These are phyloP conservation scores for Gallinago media DNA, from an alignment of 2,113 vertebrate species.

Conservation along the genomic window DNA sequence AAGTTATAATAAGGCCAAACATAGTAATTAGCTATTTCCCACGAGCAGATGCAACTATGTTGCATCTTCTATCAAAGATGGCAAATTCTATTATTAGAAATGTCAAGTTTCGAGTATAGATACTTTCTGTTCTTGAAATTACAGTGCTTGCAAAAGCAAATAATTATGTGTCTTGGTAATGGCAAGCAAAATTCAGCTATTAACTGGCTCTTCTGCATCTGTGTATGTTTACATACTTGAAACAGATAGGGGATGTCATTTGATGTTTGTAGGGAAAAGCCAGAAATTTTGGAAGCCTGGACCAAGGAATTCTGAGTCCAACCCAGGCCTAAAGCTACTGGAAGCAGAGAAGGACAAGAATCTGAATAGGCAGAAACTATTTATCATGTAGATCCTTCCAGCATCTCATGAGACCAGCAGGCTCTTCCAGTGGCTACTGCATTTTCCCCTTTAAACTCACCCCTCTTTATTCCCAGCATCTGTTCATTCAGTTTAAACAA, in stretches of 20 bases:
- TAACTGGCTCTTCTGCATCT: background rate
- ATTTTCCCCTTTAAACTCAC: background rate
- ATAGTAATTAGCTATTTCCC: background rate
- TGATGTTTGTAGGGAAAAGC: background rate
- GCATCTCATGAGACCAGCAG: background rate
- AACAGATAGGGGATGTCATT: background rate
- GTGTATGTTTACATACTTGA: background rate
- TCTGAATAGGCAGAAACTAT: background rate
- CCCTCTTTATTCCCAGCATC: constrained; percentile 42
- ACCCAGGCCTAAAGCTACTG: background rate
- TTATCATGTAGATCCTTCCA: background rate
- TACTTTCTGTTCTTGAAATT: background rate
- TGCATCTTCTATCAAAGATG: background rate
- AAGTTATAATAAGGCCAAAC: background rate
- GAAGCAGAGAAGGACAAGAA: background rate
- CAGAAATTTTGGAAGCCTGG: background rate
- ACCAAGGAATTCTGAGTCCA: background rate
- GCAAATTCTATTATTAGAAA: constrained; percentile 3
- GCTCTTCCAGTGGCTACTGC: constrained; percentile 6
- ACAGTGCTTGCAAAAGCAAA: constrained; percentile 14
- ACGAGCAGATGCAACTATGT: background rate
- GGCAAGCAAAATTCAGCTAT: background rate
- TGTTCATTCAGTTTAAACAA: constrained; percentile 52
- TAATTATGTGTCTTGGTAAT: background rate
- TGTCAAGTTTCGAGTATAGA: background rate